A percentile compares a stretch with the other conserved stretches of the same genome.
phyloP scores from a whole-genome alignment of 92 coral and sea anemone species.

The Epizoanthus illoricatus region DNA sequence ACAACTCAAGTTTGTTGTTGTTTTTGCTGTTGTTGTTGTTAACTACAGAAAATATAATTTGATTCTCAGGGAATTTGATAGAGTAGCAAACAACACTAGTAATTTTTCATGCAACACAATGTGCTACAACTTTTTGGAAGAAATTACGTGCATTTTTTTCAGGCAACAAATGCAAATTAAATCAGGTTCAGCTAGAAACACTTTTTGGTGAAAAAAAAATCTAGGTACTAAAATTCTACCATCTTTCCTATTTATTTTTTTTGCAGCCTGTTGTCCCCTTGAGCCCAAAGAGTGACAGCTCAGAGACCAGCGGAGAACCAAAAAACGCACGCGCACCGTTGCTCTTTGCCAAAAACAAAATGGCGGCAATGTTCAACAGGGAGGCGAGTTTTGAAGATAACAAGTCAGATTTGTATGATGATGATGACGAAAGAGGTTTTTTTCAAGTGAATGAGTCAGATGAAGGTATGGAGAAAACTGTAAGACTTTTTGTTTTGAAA shows the following conservation, averaged over 20 bases:
- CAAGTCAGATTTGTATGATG: constrained; percentile 89
- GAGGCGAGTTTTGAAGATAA: constrained; percentile 94
- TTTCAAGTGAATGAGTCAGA: constrained; percentile 94
- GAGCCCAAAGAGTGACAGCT: constrained; percentile 90
- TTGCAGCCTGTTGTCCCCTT: constrained; percentile 56
- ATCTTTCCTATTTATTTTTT: constrained; percentile 37
- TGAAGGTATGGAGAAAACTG: constrained; percentile 72
- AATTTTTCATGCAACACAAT: too few relatives aligned
- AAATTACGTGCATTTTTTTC: too few relatives aligned
- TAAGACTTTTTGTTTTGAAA: neutral
- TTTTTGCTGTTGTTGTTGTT: too few relatives aligned
- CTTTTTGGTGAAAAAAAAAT: neutral
- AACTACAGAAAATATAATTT: too few relatives aligned
- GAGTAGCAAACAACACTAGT: too few relatives aligned
- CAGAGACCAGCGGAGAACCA: constrained; percentile 72
- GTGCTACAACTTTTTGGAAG: too few relatives aligned
- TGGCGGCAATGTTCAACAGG: constrained; percentile 93
- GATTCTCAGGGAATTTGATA: too few relatives aligned
- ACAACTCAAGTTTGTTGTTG: too few relatives aligned
- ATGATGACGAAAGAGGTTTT: constrained; percentile 88
- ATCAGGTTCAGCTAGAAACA: neutral
- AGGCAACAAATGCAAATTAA: neutral
- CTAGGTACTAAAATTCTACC: constrained; percentile 19
- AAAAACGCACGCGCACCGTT: constrained; percentile 80
- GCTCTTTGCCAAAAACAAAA: constrained; percentile 66